Base-by-base conservation (phyloP, 2,888 invertebrate genomes). In the Hybos culiciformis region DNA sequence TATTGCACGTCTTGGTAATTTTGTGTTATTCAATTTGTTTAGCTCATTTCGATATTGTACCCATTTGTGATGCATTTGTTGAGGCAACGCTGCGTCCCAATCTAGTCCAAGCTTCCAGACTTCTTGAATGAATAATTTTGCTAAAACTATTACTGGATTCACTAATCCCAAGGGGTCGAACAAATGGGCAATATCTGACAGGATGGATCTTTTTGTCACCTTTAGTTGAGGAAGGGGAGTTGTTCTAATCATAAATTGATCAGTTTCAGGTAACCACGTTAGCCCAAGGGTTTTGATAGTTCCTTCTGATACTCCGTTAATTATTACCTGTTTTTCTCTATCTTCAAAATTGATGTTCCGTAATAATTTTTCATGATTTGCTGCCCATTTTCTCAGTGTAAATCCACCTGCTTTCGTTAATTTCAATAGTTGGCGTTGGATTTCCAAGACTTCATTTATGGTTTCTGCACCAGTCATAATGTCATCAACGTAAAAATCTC, bases 401-500 rank as follows among this genome's bases (percentile, higher is more conserved):
- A n/a, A n/a, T n/a, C n/a, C n/a, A n/a, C n/a, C n/a, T n/a, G n/a
- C n/a, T n/a, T n/a, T n/a, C n/a, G n/a, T n/a, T n/a, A n/a, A n/a
- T n/a, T n/a, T 18, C 15, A 39, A 33, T 17, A 52, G 9, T 24
- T 53, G 39, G 9, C n/a, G 31, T 34, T 49, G 48, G n/a, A 53
- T 26, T 40, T 46, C 6, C 29, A 49, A 8, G 12, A 48, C n/a
- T 9, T 50, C 48, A 9, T 20, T 12, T 21, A 42, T 17, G 3
- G 47, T 39, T 32, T 53, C 40, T 1, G 37, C 18, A 9, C 48
- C 48, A 5, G 46, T 41, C 20, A 52, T 19, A 9, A 49, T 21
- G 17, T 50, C 52, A 39, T 53, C 51, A 15, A 52, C 46, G 34
- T 49, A 51, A 33, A 52, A 53, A 38, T 50, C 43, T n/a, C 21